Conservation (phyloP, 2,113 vertebrate genomes). For the Heliornis fulica region DNA sequence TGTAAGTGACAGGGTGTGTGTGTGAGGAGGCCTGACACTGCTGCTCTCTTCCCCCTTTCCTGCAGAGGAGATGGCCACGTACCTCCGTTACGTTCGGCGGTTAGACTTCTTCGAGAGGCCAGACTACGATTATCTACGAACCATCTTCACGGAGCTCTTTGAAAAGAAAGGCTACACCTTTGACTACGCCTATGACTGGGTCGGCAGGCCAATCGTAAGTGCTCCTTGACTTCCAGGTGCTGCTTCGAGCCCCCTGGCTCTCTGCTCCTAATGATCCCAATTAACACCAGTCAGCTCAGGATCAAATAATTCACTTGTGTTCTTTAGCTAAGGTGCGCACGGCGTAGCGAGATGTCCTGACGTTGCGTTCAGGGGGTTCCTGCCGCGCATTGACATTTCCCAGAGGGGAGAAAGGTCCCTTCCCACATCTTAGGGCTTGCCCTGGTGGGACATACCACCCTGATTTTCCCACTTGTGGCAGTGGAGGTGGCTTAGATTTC, state of each 20-base stretch:
- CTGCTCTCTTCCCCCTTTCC: background rate
- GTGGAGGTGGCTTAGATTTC: background rate
- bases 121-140: slow-evolving; percentile 95
- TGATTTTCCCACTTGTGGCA: background rate
- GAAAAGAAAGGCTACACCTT: slow-evolving; percentile 97
- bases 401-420: background rate
- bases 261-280: background rate
- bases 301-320: background rate
- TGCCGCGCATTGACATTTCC: background rate
- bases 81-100: slow-evolving; percentile 93
- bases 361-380: accelerated
- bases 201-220: slow-evolving; percentile 97
- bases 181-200: slow-evolving; percentile 98
- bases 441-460: background rate
- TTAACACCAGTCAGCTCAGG: background rate
- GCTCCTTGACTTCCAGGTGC: background rate
- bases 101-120: slow-evolving; percentile 99
- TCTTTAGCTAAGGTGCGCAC: background rate
- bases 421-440: background rate
- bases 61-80: slow-evolving; percentile 98
- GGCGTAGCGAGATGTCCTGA: background rate
- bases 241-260: background rate
- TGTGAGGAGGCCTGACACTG: background rate
- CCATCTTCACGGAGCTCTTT: slow-evolving; percentile 95
- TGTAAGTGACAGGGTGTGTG: background rate